These are phyloP conservation scores for Eutolmus rufibarbis DNA, from an alignment of 2,888 invertebrate genomes.

Conservation along the genomic window DNA sequence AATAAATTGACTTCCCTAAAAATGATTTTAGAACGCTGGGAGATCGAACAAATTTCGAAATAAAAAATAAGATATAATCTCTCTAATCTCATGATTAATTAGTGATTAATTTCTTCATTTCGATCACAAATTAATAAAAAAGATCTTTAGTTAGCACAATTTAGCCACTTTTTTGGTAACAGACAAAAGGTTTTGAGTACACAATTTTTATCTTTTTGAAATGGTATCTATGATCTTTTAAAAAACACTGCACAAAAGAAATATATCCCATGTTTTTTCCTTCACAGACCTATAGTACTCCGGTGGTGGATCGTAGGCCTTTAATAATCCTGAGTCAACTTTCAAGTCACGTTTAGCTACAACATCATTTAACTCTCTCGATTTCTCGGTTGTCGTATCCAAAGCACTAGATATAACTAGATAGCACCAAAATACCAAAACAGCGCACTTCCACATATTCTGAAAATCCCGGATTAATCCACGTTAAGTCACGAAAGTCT, in stretches of 20 bases:
- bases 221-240: neutral
- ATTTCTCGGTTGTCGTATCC: neutral
- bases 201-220: too few relatives aligned
- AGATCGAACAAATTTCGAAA: too few relatives aligned
- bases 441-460: neutral
- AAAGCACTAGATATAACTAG: neutral
- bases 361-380: neutral
- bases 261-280: neutral
- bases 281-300: constrained; percentile 45
- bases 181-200: too few relatives aligned
- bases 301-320: constrained; percentile 42
- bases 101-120: too few relatives aligned
- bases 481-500: neutral
- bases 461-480: neutral
- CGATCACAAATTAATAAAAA: too few relatives aligned
- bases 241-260: neutral
- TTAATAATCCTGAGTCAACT: constrained; percentile 18
- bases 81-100: too few relatives aligned
- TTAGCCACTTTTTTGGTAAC: too few relatives aligned
- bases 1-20: too few relatives aligned
- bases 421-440: neutral
- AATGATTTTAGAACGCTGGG: too few relatives aligned
- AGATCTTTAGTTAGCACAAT: too few relatives aligned
- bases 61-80: too few relatives aligned
- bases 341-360: constrained; percentile 43